Percentiles rank a stretch among this genome's conserved stretches.
Conservation (phyloP, 2,888 invertebrate genomes). For the Lasioglossum lativentre region DNA sequence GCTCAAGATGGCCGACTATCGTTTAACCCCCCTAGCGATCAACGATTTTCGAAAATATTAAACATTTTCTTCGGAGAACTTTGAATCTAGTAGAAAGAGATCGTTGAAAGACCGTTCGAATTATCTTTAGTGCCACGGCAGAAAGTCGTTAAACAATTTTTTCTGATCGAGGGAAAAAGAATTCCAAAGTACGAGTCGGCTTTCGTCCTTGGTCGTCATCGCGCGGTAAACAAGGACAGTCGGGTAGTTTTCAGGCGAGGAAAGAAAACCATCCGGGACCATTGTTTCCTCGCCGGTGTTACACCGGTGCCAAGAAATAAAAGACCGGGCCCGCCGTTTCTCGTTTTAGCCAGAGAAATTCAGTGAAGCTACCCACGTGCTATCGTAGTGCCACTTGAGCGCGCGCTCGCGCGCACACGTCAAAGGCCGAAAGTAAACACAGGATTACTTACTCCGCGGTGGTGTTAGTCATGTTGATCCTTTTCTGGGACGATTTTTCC, state of each 20-base stretch:
- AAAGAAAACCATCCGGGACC: neutral
- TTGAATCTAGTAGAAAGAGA: neutral
- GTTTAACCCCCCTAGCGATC: no score
- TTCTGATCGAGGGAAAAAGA: neutral
- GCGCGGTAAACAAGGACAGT: neutral
- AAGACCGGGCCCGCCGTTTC: neutral
- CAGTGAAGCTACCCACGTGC: neutral
- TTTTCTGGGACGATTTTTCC: neutral
- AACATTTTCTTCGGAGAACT: neutral
- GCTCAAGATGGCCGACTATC: neutral
- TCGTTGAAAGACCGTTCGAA: neutral
- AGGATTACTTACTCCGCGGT: slow-evolving; percentile 65
- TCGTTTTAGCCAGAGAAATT: neutral
- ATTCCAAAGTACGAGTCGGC: neutral
- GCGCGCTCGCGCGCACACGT: no score
- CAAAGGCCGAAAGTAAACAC: slow-evolving; percentile 12
- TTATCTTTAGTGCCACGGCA: neutral
- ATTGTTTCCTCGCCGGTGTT: neutral
- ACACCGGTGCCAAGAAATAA: neutral
- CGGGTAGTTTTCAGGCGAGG: neutral
- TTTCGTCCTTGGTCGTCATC: neutral
- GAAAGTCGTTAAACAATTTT: neutral
- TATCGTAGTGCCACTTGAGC: neutral
- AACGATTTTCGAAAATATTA: neutral
- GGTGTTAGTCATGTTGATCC: slow-evolving; percentile 34